Conservation (phyloP, 2,888 invertebrate genomes). For the Mesochorus sp. region DNA sequence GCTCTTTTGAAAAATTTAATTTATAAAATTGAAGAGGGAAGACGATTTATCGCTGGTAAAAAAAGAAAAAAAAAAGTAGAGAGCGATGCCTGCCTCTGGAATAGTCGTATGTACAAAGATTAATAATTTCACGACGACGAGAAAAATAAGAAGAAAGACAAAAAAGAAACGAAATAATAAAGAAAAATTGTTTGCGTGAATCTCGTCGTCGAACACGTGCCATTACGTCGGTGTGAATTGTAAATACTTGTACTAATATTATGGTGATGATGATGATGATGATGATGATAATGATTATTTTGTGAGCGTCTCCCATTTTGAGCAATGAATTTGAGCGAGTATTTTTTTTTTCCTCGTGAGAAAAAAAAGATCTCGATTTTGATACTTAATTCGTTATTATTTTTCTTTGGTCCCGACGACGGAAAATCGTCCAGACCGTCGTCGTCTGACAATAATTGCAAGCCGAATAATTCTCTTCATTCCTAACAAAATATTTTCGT, state of each 20-base stretch:
- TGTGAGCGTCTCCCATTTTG: slow-evolving; percentile 34
- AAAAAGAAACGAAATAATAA: too few relatives aligned
- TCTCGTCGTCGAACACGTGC: slow-evolving; percentile 75
- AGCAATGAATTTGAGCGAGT: slow-evolving; percentile 32
- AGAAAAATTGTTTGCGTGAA: slow-evolving; percentile 26
- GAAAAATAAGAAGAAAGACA: slow-evolving; percentile 3
- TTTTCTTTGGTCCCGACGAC: slow-evolving; percentile 66
- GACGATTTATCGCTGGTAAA: slow-evolving; percentile 24
- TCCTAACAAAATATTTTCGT: not conserved
- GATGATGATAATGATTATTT: too few relatives aligned
- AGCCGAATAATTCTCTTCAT: slow-evolving; percentile 30
- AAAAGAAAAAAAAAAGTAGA: slow-evolving; percentile 4
- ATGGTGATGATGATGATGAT: slow-evolving; percentile 45
- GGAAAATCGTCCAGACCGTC: slow-evolving; percentile 65
- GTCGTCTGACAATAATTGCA: slow-evolving; percentile 76
- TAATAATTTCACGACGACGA: slow-evolving; percentile 71
- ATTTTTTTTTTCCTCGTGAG: slow-evolving; percentile 4
- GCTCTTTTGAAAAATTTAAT: not conserved
- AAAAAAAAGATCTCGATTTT: slow-evolving; percentile 27
- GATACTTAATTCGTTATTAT: slow-evolving; percentile 43
- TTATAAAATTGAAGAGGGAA: not conserved
- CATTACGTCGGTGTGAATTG: slow-evolving; percentile 75
- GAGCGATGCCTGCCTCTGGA: slow-evolving; percentile 47
- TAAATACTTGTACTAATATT: slow-evolving; percentile 70
- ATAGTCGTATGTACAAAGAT: slow-evolving; percentile 77